Base-by-base conservation (phyloP, 2,797 vertebrate genomes). In the Furcifer pardalis region DNA sequence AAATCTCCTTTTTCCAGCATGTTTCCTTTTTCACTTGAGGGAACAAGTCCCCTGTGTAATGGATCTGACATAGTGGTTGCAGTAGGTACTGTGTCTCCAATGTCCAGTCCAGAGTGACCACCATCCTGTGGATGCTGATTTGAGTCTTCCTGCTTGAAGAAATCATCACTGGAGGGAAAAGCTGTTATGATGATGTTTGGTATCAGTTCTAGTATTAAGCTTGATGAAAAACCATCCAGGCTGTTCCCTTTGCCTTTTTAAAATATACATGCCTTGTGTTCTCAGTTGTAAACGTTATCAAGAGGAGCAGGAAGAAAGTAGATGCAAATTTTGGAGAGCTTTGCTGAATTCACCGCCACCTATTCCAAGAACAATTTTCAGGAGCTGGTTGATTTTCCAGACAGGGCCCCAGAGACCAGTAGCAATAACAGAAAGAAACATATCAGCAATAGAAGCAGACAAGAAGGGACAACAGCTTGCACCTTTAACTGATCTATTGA, bases 141-240 rank as follows among this genome's bases (percentile, higher is more conserved):
- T 81, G 66, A 56, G 42, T 72, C 78, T 84, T 88, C 79, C 66
- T 72, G 72, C 56, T 76, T 77, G 83, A 35, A 44, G 79, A 65
- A 77, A 77, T 69, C 65, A 78, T 81, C 74, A 35, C 78, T 88
- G 78, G 83, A 59, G 44, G 62, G 77, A 59, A 76, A 17, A 77
- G 86, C 86, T 88, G 83, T 84, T 84, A 82, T 44, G 73, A 84
- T 66, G 82, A 84, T 78, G 83, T 84, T 77, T 78, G 76, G 56
- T 77, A 84, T 77, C 56, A 88, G 68, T 88, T 84, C 49, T 73
- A 84, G 17, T 52, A n/a, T 78, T 71, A 44, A 73, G 46, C 27
- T 81, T 84, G 59, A 44, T 77, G 78, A 71, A 69, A 30, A 69
- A 81, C 49, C 25, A 79, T 44, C 56, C 73, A 77, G 79, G 63